phyloP scores from a whole-genome alignment of 2,797 vertebrate species.

The Acanthornis magna region DNA sequence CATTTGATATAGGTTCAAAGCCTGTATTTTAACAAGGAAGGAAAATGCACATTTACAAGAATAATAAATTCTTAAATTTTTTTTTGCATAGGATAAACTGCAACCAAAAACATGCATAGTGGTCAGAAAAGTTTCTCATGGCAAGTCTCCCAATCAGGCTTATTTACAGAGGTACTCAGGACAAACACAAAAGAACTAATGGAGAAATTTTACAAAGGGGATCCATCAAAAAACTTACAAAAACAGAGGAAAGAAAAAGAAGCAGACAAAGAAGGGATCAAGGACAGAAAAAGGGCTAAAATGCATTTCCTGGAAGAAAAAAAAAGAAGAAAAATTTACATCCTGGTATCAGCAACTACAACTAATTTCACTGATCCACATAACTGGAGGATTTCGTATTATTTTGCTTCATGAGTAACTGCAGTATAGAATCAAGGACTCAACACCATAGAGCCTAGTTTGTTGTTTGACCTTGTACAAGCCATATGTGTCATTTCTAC shows the following conservation, averaged over 20 bases:
- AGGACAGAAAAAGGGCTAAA: not conserved
- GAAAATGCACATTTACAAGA: not conserved
- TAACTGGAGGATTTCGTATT: not conserved
- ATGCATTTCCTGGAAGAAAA: not conserved
- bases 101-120: not conserved
- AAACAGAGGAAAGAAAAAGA: not conserved
- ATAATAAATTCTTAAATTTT: not conserved
- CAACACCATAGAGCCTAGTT: not conserved
- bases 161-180: not conserved
- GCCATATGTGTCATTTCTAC: not conserved
- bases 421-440: not conserved
- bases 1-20: not conserved
- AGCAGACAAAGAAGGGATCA: not conserved
- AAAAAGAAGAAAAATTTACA: not conserved
- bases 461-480: slow-evolving; percentile 1
- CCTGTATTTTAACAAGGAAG: not conserved
- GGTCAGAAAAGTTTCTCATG: not conserved
- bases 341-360: not conserved
- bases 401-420: not conserved
- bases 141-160: not conserved
- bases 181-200: not conserved
- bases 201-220: not conserved
- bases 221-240: not conserved
- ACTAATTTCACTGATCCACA: not conserved
- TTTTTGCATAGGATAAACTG: not conserved